phyloP scores from a whole-genome alignment of 2,797 vertebrate genomes.

The Chiroxiphia lanceolata region DNA sequence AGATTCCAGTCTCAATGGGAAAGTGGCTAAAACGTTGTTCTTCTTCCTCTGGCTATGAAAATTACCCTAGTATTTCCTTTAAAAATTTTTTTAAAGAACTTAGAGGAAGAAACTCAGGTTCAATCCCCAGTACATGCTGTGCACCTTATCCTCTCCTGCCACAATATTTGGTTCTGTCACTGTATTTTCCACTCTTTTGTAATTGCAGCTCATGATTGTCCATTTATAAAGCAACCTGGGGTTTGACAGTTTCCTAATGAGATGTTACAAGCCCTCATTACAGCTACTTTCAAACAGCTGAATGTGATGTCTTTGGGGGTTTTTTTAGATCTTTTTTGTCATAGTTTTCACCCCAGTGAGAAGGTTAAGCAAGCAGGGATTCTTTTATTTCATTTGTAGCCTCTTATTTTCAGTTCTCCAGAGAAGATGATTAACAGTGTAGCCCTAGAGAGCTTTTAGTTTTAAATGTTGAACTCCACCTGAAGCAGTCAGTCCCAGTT shows the following conservation, averaged over 20 bases:
- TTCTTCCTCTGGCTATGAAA: not conserved
- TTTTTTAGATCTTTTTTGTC: conserved; percentile 11
- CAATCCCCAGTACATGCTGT: not conserved
- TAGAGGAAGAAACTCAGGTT: not conserved
- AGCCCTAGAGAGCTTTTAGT: conserved; percentile 12
- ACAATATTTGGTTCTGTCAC: conserved; percentile 30
- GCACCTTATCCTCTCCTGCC: not conserved
- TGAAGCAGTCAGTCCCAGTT: not conserved
- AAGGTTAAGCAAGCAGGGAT: conserved; percentile 47
- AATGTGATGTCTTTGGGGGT: not conserved
- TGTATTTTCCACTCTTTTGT: conserved; percentile 22
- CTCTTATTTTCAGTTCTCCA: conserved; percentile 29
- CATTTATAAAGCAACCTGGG: conserved; percentile 48
- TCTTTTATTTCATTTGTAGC: conserved; percentile 49
- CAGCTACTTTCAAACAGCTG: conserved; percentile 34
- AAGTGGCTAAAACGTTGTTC: not conserved
- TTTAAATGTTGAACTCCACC: conserved; percentile 36
- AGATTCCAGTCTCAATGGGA: not conserved
- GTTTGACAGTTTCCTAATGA: conserved; percentile 56
- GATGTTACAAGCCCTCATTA: conserved; percentile 47
- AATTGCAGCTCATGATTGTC: conserved; percentile 33
- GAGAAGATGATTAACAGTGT: conserved; percentile 26
- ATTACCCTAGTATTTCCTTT: not conserved
- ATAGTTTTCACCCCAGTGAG: conserved; percentile 4
- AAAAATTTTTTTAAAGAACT: not conserved